Evolutionary conservation across 1,140 invertebrate genomes (phyloP).

Genomic region (Platyscapa corneri): DNA sequence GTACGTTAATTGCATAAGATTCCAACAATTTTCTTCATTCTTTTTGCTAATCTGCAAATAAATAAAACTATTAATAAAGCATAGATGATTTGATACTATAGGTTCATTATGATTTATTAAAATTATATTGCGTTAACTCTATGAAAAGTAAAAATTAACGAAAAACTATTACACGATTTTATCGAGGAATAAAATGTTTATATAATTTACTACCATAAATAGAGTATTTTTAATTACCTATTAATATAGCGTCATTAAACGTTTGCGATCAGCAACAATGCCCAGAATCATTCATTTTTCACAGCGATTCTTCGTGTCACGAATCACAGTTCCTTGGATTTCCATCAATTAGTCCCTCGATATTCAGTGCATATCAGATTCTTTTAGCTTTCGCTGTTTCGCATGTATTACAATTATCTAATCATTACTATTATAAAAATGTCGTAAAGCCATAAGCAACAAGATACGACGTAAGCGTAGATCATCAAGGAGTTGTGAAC

Average conservation of each 20-base stretch:
- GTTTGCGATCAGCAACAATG: slow-evolving; percentile 18
- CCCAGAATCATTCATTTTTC: background rate
- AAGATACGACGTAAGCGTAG: slow-evolving; percentile 20
- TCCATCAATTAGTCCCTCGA: background rate
- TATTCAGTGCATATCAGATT: background rate
- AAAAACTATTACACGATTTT: too few relatives aligned
- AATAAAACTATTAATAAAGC: background rate
- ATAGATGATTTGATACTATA: background rate
- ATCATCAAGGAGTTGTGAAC: background rate
- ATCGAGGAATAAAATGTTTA: background rate
- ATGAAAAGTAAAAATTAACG: too few relatives aligned
- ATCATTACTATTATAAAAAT: background rate
- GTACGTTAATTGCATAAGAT: slow-evolving; percentile 28
- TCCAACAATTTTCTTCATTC: slow-evolving; percentile 1
- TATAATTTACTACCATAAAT: background rate
- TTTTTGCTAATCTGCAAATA: slow-evolving; percentile 25
- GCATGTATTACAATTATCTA: background rate
- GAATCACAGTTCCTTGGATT: background rate
- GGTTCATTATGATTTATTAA: too few relatives aligned
- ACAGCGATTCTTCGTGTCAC: background rate
- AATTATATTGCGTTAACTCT: too few relatives aligned
- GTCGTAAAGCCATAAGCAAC: slow-evolving; percentile 30
- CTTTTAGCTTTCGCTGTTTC: background rate
- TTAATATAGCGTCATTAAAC: background rate
- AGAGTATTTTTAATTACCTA: slow-evolving; percentile 11